A percentile compares a stretch with the other conserved stretches of the same genome.
These are phyloP conservation scores for rabbit (Oryctolagus cuniculus) DNA, from an alignment of 2,113 vertebrate species.

Conservation along the genomic window mOryCun1.1 NC_091444.1:4666501-4667000, in stretches of 20 bases:
- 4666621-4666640: background rate
- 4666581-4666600: background rate
- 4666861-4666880: background rate
- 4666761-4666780: background rate
- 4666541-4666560: too few relatives aligned
- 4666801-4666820: background rate
- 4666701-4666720: too few relatives aligned
- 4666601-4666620: background rate
- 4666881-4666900: background rate
- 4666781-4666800: background rate
- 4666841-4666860: background rate
- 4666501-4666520: too few relatives aligned
- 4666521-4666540: too few relatives aligned
- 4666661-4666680: too few relatives aligned
- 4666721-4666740: too few relatives aligned
- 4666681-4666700: too few relatives aligned
- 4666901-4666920: background rate
- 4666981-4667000: conserved; percentile 4
- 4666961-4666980: background rate
- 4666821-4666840: background rate
- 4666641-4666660: background rate
- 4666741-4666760: background rate
- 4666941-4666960: background rate
- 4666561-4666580: background rate
- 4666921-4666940: background rate